Percentiles rank a stretch among this genome's conserved stretches.
Conservation (phyloP, 2,113 vertebrate species). For the Ranitomeya variabilis region DNA sequence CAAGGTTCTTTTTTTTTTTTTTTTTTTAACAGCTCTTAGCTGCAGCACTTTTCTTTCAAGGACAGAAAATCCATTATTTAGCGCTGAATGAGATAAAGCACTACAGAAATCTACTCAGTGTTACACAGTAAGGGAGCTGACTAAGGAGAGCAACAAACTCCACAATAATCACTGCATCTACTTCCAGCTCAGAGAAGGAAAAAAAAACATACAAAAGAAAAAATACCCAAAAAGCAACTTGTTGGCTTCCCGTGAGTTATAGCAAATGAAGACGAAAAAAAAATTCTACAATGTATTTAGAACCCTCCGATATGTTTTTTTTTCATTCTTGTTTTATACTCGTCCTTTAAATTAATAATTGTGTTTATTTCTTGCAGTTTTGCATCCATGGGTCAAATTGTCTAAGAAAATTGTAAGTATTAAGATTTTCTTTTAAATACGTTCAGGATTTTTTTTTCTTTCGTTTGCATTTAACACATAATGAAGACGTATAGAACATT, state of each 20-base stretch:
- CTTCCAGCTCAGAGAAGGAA: slow-evolving; percentile 46
- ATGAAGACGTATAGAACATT: not conserved
- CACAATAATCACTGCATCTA: slow-evolving; percentile 12
- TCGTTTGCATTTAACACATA: not conserved
- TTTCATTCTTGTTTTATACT: too few relatives aligned
- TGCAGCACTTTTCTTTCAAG: slow-evolving; percentile 43
- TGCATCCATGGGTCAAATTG: not conserved
- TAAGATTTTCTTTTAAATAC: not conserved
- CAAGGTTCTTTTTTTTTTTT: slow-evolving; percentile 5
- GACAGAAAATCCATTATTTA: slow-evolving; percentile 50
- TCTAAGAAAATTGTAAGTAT: not conserved
- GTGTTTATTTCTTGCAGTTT: too few relatives aligned
- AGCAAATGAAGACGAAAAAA: not conserved
- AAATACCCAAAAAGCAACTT: not conserved
- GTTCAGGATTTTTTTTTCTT: not conserved
- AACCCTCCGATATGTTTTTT: too few relatives aligned
- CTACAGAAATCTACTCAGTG: slow-evolving; percentile 40
- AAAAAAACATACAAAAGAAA: slow-evolving; percentile 19
- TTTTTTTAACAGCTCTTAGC: slow-evolving; percentile 43
- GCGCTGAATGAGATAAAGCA: slow-evolving; percentile 47
- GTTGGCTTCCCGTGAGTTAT: not conserved
- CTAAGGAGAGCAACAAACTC: slow-evolving; percentile 26
- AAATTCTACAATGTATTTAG: too few relatives aligned
- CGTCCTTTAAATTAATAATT: too few relatives aligned
- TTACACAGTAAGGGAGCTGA: slow-evolving; percentile 47